Conservation (phyloP, 2,797 vertebrate species). For the Pipistrellus nathusii region DNA sequence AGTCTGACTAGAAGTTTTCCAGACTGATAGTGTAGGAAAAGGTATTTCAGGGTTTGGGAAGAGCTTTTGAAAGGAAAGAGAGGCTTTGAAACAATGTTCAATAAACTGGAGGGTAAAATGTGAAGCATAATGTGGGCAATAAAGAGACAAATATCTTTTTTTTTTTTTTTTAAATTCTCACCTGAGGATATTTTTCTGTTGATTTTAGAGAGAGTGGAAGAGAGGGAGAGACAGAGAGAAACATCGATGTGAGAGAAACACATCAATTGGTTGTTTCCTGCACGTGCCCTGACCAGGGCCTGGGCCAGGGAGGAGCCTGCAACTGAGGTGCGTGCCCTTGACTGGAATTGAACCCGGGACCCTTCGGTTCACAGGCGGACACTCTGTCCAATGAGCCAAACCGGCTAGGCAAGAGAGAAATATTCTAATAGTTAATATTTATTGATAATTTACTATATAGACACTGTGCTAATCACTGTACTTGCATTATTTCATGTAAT, state of each 20-base stretch:
- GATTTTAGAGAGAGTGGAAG: no score
- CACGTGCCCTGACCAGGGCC: no score
- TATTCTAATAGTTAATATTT: conserved; percentile 2
- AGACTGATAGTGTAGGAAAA: not conserved
- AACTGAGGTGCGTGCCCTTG: no score
- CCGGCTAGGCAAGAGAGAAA: not conserved
- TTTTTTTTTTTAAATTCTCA: no score
- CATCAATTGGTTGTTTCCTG: no score
- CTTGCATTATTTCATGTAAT: not conserved
- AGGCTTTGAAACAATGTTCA: conserved; percentile 14
- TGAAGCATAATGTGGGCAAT: not conserved
- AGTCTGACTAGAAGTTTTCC: not conserved
- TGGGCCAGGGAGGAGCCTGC: no score
- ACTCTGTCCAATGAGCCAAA: no score
- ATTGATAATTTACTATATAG: not conserved
- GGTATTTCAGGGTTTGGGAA: not conserved
- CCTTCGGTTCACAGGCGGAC: no score
- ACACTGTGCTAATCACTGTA: not conserved
- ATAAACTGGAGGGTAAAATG: not conserved
- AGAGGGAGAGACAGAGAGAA: no score
- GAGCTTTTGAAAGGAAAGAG: conserved; percentile 27
- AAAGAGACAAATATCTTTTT: not conserved
- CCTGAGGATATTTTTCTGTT: no score
- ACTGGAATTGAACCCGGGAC: no score
- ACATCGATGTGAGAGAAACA: no score